Evolutionary conservation across 2,797 vertebrate genomes (phyloP).

Genomic region (Mus minutoides): DNA sequence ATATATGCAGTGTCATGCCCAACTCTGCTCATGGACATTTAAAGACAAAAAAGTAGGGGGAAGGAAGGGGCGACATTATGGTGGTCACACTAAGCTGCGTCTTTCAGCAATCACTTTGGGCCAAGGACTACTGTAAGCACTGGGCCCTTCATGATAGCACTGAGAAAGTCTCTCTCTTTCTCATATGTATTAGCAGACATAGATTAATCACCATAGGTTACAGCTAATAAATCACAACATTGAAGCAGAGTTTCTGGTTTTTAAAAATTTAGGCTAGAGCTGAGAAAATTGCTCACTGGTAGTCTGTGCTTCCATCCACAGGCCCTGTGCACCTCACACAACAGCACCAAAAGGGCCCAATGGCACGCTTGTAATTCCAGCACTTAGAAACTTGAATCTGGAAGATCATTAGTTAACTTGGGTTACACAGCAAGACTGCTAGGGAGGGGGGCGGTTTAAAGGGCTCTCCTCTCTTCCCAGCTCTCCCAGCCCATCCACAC

Average conservation of each 20-base stretch:
- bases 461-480: neutral
- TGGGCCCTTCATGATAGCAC: accelerated
- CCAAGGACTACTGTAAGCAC: neutral
- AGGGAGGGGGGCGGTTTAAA: neutral
- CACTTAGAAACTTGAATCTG: neutral
- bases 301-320: neutral
- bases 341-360: neutral
- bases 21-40: neutral
- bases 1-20: no score
- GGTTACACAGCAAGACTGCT: neutral
- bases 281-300: neutral
- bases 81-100: no score
- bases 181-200: neutral
- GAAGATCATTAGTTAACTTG: neutral
- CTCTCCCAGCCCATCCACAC: neutral
- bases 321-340: neutral
- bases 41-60: neutral
- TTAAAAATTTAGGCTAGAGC: neutral
- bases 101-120: neutral
- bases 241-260: neutral
- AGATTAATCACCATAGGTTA: neutral
- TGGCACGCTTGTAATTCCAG: neutral
- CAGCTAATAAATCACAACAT: neutral
- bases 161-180: neutral
- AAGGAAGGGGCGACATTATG: neutral